Conservation (phyloP, 2,888 invertebrate species). For the Tenthredo scrophulariae region DNA sequence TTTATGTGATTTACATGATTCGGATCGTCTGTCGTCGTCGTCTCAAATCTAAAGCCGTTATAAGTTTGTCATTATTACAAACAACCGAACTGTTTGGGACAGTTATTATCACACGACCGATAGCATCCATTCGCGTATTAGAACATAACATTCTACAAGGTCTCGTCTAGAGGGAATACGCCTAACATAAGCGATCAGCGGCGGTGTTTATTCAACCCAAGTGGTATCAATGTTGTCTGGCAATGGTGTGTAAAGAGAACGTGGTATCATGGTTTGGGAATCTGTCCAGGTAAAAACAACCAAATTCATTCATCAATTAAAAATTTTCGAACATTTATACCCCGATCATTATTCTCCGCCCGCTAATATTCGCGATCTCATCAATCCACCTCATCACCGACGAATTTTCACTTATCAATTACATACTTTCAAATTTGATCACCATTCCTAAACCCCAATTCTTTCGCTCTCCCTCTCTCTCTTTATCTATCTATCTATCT, state of each 20-base stretch:
- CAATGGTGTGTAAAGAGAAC: slow-evolving; percentile 98
- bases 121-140: not conserved
- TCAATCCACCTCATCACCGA: not conserved
- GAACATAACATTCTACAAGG: not conserved
- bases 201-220: slow-evolving; percentile 70
- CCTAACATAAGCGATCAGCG: slow-evolving; percentile 36
- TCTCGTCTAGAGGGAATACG: slow-evolving; percentile 8
- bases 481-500: not conserved
- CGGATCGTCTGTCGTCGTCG: slow-evolving; percentile 29
- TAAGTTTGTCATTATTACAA: slow-evolving; percentile 36
- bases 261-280: slow-evolving; percentile 98
- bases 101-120: not conserved
- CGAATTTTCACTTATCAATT: not conserved
- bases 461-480: not conserved
- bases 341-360: not conserved
- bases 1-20: slow-evolving; percentile 46
- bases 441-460: not conserved
- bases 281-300: slow-evolving; percentile 76
- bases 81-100: slow-evolving; percentile 19
- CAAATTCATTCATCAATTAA: not conserved
- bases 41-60: slow-evolving; percentile 16
- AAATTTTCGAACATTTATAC: not conserved
- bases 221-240: slow-evolving; percentile 85
- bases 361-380: not conserved
- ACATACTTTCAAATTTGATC: not conserved